Evolutionary conservation across 2,888 invertebrate genomes (phyloP).

Genomic region (Polymixis lichenea): DNA sequence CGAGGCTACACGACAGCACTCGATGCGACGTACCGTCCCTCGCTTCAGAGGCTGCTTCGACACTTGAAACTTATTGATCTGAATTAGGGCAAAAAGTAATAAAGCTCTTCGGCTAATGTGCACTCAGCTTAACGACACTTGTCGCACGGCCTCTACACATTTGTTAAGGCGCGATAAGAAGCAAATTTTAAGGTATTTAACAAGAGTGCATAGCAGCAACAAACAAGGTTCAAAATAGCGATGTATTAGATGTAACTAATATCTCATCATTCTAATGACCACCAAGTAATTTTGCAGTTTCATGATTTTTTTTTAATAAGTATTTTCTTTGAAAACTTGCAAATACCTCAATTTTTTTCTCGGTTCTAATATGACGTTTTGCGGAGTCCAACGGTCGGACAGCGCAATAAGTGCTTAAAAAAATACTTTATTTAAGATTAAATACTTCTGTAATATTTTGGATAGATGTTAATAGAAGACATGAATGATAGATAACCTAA

Average conservation of each 20-base stretch:
- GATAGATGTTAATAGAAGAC: neutral
- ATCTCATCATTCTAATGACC: no score
- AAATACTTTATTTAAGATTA: neutral
- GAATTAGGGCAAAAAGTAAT: constrained; percentile 49
- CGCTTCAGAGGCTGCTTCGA: constrained; percentile 46
- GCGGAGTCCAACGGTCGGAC: no score
- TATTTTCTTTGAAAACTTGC: no score
- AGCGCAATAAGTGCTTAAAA: neutral
- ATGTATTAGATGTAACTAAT: no score
- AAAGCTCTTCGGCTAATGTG: constrained; percentile 52
- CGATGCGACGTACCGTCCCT: constrained; percentile 39
- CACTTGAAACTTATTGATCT: constrained; percentile 54
- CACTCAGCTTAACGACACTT: constrained; percentile 51
- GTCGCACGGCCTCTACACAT: constrained; percentile 14
- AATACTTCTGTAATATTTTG: neutral
- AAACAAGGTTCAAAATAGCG: no score
- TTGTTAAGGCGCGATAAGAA: neutral
- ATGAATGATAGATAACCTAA: neutral
- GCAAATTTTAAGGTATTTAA: no score
- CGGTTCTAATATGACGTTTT: no score
- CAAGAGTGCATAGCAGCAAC: no score
- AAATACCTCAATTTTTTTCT: no score
- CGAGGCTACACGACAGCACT: constrained; percentile 65
- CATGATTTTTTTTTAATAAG: no score
- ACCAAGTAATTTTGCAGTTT: no score